Evolutionary conservation across 2,113 vertebrate genomes (phyloP).

Genomic region (Pseudorhombus dupliciocellatus): DNA sequence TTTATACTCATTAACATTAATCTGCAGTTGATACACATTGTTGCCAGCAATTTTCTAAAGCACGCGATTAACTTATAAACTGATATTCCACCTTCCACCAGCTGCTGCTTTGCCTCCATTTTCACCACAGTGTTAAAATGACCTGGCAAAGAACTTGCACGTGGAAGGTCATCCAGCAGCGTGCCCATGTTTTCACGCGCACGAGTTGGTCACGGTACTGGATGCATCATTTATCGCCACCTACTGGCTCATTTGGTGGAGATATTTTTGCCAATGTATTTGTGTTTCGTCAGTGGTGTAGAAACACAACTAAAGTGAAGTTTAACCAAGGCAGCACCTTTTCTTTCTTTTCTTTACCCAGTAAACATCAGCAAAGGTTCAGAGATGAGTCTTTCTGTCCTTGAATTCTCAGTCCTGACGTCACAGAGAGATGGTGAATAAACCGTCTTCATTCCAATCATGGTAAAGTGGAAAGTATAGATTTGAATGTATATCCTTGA

Average conservation of each 20-base stretch:
- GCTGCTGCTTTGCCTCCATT: constrained; percentile 3
- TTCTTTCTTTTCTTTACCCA: too few relatives aligned
- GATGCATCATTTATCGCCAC: too few relatives aligned
- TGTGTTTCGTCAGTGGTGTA: too few relatives aligned
- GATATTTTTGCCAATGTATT: too few relatives aligned
- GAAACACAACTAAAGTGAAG: too few relatives aligned
- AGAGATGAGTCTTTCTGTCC: background rate
- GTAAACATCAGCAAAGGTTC: background rate
- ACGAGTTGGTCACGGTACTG: too few relatives aligned
- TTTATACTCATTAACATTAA: background rate
- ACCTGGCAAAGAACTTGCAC: background rate
- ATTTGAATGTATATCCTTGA: constrained; percentile 1
- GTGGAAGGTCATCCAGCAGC: constrained; percentile 11
- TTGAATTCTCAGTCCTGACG: background rate
- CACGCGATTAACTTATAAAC: background rate
- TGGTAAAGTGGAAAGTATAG: background rate
- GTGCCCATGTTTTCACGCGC: too few relatives aligned
- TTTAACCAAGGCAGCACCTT: too few relatives aligned
- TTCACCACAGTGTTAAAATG: background rate
- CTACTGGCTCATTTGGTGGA: too few relatives aligned
- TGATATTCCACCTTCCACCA: constrained; percentile 1
- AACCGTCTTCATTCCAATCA: background rate
- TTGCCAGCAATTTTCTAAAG: constrained; percentile 5
- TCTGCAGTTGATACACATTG: background rate
- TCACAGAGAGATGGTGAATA: background rate